These are phyloP conservation scores for Turnix velox DNA, from an alignment of 2,113 vertebrate genomes.

Conservation along the genomic window DNA sequence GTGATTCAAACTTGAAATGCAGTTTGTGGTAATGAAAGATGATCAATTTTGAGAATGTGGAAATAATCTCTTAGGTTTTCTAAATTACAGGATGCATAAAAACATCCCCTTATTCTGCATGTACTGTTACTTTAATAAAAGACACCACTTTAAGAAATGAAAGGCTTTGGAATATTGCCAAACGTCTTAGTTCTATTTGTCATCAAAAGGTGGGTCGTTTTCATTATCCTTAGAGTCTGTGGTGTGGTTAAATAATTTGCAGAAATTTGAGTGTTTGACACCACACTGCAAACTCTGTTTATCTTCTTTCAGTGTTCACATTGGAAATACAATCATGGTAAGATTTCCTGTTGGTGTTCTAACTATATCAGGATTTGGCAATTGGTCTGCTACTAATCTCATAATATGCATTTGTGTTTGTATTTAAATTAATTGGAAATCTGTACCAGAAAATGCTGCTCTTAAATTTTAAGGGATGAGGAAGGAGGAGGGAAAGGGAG, in stretches of 20 bases:
- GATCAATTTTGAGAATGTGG: not conserved
- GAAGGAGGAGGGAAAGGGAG: too few species aligned
- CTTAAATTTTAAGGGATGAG: not conserved
- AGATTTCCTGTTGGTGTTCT: not conserved
- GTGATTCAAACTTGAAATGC: not conserved
- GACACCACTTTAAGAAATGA: constrained; percentile 48
- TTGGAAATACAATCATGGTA: not conserved
- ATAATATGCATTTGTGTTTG: not conserved
- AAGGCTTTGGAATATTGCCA: constrained; percentile 42
- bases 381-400: not conserved
- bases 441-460: not conserved
- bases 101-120: constrained; percentile 1
- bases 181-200: not conserved
- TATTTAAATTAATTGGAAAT: constrained; percentile 22
- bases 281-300: not conserved
- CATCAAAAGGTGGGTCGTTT: not conserved
- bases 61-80: constrained; percentile 26
- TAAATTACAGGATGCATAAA: constrained; percentile 52
- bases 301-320: not conserved
- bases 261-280: not conserved
- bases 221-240: not conserved
- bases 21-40: constrained; percentile 4
- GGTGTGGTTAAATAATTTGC: constrained; percentile 7
- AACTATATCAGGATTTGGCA: not conserved
- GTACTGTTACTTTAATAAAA: constrained; percentile 40